These are phyloP conservation scores for Pelagia noctiluca DNA, from an alignment of 30 jellyfish, hydroid and myxozoan species.

Conservation along the genomic window DNA sequence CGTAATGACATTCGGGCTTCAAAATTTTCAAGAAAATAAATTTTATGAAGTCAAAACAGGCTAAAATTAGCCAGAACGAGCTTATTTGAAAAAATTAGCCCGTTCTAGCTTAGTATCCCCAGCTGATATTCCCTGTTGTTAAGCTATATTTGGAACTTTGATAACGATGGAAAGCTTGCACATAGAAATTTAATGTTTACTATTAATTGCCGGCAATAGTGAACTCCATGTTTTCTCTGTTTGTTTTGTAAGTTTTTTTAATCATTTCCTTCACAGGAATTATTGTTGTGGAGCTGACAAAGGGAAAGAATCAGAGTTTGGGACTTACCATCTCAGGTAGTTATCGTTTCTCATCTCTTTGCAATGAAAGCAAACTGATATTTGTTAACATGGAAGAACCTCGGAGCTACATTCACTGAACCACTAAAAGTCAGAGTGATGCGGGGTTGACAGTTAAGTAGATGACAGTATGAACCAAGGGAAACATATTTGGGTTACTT, in stretches of 20 bases:
- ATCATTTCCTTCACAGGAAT: slow-evolving; percentile 9
- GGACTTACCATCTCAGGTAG: slow-evolving; percentile 73
- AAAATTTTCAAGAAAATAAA: too few species aligned
- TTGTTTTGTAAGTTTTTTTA: background rate
- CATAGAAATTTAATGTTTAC: background rate
- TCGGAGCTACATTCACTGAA: background rate
- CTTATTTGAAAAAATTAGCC: background rate
- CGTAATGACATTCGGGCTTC: too few species aligned
- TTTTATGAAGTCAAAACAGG: too few species aligned
- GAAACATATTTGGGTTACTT: background rate
- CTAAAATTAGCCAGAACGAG: background rate
- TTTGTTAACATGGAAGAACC: background rate
- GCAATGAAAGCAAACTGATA: too few species aligned
- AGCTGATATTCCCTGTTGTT: background rate
- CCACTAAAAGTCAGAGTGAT: background rate
- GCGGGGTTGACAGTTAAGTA: background rate
- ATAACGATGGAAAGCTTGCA: background rate
- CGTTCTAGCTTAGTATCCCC: background rate
- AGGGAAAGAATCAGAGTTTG: slow-evolving; percentile 60
- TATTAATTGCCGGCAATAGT: background rate
- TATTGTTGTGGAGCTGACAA: slow-evolving; percentile 52
- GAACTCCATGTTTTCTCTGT: too few species aligned
- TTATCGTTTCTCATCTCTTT: too few species aligned
- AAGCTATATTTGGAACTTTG: background rate
- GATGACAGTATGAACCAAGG: background rate